Evolutionary conservation across 2,888 invertebrate genomes (phyloP).

Genomic region (Camptogramma bilineatum): DNA sequence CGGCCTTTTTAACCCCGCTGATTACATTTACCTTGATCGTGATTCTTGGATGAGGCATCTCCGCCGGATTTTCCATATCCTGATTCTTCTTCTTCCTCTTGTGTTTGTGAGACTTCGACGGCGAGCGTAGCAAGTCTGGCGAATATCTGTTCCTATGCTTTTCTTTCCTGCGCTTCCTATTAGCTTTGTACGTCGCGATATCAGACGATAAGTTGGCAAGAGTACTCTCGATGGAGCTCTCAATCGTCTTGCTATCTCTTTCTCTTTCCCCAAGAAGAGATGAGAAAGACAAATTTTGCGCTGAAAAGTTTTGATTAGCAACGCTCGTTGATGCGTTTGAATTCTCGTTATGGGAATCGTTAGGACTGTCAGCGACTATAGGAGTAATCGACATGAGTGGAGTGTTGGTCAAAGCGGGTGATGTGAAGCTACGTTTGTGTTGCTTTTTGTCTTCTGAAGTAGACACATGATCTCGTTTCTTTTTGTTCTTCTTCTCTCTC

Average conservation of each 20-base stretch:
- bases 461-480: slow-evolving; percentile 65
- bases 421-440: slow-evolving; percentile 79
- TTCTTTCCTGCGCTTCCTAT: slow-evolving; percentile 89
- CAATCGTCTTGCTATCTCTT: slow-evolving; percentile 76
- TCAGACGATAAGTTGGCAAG: slow-evolving; percentile 79
- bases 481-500: slow-evolving; percentile 76
- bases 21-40: slow-evolving; percentile 94
- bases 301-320: slow-evolving; percentile 62
- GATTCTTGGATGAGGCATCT: slow-evolving; percentile 89
- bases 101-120: slow-evolving; percentile 91
- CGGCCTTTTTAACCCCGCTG: too few relatives aligned
- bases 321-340: slow-evolving; percentile 74
- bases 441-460: slow-evolving; percentile 70
- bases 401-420: slow-evolving; percentile 79
- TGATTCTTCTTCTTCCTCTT: slow-evolving; percentile 93
- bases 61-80: slow-evolving; percentile 85
- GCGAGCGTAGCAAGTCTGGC: slow-evolving; percentile 87
- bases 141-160: slow-evolving; percentile 91
- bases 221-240: slow-evolving; percentile 78
- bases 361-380: slow-evolving; percentile 80
- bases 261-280: slow-evolving; percentile 77
- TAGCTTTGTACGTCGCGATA: slow-evolving; percentile 85
- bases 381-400: slow-evolving; percentile 84
- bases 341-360: slow-evolving; percentile 81
- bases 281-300: slow-evolving; percentile 80